These are phyloP conservation scores for Ruditapes philippinarum DNA, from an alignment of 1,140 invertebrate genomes.

Conservation along the genomic window DNA sequence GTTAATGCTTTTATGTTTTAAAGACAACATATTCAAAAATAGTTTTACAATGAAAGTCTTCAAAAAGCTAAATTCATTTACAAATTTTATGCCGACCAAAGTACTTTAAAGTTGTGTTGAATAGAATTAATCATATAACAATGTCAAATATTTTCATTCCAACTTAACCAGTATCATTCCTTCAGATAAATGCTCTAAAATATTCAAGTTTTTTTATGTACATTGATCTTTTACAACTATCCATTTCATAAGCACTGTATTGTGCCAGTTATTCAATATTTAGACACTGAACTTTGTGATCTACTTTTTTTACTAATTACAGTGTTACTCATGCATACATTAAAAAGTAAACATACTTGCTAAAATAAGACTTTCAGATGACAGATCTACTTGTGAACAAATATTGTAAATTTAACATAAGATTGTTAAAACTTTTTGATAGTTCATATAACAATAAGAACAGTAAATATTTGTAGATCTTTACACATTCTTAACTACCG, in stretches of 20 bases:
- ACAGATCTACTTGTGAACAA: not conserved
- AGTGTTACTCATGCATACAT: not conserved
- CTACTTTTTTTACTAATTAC: not conserved
- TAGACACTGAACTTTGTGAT: not conserved
- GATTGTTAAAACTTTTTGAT: not conserved
- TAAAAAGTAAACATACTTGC: not conserved
- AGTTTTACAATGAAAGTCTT: too few species aligned
- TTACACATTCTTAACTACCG: not conserved
- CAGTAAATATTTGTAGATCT: not conserved
- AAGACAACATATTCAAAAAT: too few species aligned
- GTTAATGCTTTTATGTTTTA: too few species aligned
- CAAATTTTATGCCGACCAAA: too few species aligned
- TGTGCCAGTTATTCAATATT: not conserved
- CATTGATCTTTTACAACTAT: not conserved
- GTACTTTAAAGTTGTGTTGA: too few species aligned
- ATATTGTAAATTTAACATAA: not conserved
- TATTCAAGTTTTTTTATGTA: too few species aligned
- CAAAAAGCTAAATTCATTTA: too few species aligned
- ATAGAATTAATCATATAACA: too few species aligned
- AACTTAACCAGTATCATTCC: too few species aligned
- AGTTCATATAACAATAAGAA: not conserved
- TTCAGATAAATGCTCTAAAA: too few species aligned
- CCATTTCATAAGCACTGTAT: not conserved
- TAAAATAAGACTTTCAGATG: too few species aligned
- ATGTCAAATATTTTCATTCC: too few species aligned